Evolutionary conservation across 2,113 vertebrate genomes (phyloP).

Genomic region (Corythaeola cristata): DNA sequence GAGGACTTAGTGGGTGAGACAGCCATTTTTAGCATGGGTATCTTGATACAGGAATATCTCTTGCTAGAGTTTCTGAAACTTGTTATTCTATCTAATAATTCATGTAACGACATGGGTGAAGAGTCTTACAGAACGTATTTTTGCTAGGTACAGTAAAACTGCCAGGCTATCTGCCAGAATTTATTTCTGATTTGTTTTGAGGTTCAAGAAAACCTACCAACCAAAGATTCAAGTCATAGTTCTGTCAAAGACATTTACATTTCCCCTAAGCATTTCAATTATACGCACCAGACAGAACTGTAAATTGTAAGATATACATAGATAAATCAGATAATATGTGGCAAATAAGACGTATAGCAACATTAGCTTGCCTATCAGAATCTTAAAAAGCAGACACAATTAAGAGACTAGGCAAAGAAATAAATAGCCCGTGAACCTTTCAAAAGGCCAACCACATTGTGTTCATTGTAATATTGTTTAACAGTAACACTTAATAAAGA

Average conservation of each 20-base stretch:
- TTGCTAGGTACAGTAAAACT: conserved; percentile 34
- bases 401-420: conserved; percentile 63
- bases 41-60: neutral
- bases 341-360: neutral
- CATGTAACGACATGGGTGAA: neutral
- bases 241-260: conserved; percentile 26
- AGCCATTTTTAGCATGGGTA: neutral
- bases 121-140: neutral
- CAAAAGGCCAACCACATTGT: conserved; percentile 68
- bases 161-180: conserved; percentile 31
- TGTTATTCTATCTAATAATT: conserved; percentile 6
- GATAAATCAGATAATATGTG: conserved; percentile 34
- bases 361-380: neutral
- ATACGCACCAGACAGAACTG: neutral
- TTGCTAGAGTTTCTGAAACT: neutral
- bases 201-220: conserved; percentile 12
- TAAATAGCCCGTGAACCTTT: conserved; percentile 53
- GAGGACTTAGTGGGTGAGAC: neutral
- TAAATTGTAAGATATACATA: conserved; percentile 34
- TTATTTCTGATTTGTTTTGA: conserved; percentile 49
- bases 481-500: conserved; percentile 78
- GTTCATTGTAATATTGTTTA: conserved; percentile 76
- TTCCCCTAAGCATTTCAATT: conserved; percentile 40
- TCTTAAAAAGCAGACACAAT: conserved; percentile 66
- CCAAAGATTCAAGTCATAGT: neutral